phyloP scores from a whole-genome alignment of 2,888 invertebrate species.

The Parnassius smintheus region DNA sequence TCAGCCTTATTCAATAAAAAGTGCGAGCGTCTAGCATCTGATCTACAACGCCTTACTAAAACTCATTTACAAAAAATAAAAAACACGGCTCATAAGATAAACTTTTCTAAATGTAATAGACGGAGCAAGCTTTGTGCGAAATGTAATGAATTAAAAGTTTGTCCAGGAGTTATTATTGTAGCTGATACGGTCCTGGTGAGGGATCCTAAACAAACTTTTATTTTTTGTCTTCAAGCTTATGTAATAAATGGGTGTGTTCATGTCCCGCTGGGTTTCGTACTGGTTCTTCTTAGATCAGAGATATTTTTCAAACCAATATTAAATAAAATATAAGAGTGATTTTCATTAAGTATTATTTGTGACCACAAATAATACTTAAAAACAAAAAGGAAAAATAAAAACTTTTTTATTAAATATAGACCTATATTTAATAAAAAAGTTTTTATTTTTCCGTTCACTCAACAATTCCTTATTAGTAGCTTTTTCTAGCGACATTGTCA shows the following conservation, averaged over 20 bases:
- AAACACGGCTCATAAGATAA: neutral
- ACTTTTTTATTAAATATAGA: no score
- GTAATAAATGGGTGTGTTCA: no score
- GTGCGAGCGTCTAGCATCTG: neutral
- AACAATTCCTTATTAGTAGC: no score
- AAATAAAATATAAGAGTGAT: no score
- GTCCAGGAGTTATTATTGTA: neutral
- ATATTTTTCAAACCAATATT: neutral
- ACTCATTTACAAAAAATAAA: neutral
- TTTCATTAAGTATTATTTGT: no score
- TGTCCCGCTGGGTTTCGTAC: neutral
- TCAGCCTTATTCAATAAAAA: neutral
- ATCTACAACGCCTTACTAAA: no score
- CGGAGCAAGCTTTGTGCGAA: neutral
- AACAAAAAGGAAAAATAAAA: no score
- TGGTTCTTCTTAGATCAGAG: neutral
- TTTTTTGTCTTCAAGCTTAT: neutral
- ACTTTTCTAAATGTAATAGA: neutral
- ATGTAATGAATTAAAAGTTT: neutral
- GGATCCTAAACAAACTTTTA: neutral
- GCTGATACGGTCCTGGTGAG: neutral
- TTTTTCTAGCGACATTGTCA: no score
- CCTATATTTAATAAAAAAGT: no score
- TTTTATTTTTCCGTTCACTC: no score
- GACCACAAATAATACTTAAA: no score